Conservation (phyloP, 1,140 invertebrate species). For the Oreohelix idahoensis region DNA sequence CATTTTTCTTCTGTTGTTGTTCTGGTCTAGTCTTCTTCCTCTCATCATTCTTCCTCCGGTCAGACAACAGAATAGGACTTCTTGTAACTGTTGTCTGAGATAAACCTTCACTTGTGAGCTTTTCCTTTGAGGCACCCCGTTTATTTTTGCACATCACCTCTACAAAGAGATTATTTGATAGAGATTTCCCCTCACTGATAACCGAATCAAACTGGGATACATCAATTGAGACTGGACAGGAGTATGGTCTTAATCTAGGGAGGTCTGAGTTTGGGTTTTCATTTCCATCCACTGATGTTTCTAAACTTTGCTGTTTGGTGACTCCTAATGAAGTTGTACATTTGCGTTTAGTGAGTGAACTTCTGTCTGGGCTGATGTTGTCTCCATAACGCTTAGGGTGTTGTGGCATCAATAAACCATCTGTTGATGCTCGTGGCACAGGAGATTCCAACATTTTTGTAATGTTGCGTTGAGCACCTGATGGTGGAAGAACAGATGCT, state of each 20-base stretch:
- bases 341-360: constrained; percentile 9
- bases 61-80: not conserved
- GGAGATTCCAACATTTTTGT: not conserved
- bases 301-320: not conserved
- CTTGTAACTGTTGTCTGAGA: not conserved
- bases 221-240: constrained; percentile 11
- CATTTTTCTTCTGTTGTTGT: not conserved
- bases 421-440: not conserved
- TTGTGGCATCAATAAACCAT: not conserved
- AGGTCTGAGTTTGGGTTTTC: not conserved
- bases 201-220: not conserved
- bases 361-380: constrained; percentile 11
- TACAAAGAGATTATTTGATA: not conserved
- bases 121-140: not conserved
- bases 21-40: not conserved
- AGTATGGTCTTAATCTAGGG: not conserved
- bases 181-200: not conserved
- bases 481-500: not conserved
- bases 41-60: not conserved
- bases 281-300: not conserved
- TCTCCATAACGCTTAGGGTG: constrained; percentile 12
- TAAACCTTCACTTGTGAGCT: not conserved
- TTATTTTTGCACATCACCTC: not conserved
- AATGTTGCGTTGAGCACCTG: not conserved
- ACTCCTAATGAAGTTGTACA: constrained; percentile 29